Evolutionary conservation across 2,888 invertebrate species (phyloP), one percentile per base, ranked within the genome.

Genomic region (Aphidoletes aphidimyza): DNA sequence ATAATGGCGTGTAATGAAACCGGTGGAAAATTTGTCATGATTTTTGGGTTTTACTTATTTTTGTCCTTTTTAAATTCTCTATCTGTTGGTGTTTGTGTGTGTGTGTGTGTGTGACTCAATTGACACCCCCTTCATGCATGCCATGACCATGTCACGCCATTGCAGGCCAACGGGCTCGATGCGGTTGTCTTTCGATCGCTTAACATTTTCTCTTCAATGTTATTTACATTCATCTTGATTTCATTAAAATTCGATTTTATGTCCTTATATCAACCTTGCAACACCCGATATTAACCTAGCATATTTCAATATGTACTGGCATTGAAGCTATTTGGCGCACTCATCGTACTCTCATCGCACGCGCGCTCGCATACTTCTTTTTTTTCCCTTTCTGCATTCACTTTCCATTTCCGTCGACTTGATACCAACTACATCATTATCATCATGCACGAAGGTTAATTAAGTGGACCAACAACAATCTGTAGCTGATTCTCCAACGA

Each of bases 1-100:
- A 84, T 84, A 84, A 84, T 59, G 54, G 84, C 22, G 42, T 17
- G 59, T 84, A 69, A 69, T 69, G 69, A 69, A 69, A 30, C 69
- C 69, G 14, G 69, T 69, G 69, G 69, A 69, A 69, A 69, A 69
- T 69, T 69, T 69, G 69, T 69, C 69, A 69, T 69, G 69, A 69
- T 69, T 69, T 69, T 69, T 30, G 69, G 69, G 69, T 69, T 69
- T n/a, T 69, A 69, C 69, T 69, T 69, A 69, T 69, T 69, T 69
- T 30, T 26, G 54, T 54, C 54, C 54, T 54, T 11, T 54, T 54
- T 54, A 54, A 42, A 22, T 54, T 54, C 54, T 54, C 54, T 54
- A n/a, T 54, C 3, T 54, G 22, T 54, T 26, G n/a, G 3, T 2
- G 3, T 26, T 11, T 54, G 22, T 14, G 22, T 54, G 22, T n/a